Conservation (phyloP, 1,140 invertebrate species). For the Coelopa frigida region DNA sequence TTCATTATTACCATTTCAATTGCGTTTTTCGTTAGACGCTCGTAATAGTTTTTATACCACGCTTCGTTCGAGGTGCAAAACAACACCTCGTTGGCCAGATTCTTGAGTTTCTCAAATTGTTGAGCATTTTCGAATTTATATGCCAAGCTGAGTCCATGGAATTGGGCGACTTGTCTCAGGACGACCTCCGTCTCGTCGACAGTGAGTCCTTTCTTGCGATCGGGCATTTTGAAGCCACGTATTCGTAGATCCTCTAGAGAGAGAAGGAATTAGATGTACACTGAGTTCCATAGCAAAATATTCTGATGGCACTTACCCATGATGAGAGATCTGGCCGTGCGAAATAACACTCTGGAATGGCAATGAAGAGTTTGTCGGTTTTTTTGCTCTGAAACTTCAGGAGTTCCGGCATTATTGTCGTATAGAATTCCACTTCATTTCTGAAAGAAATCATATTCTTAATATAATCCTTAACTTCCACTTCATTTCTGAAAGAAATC, state of each 20-base stretch:
- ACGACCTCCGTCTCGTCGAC: constrained; percentile 54
- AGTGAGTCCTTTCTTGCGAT: constrained; percentile 55
- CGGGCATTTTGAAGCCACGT: constrained; percentile 59
- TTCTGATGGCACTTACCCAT: constrained; percentile 50
- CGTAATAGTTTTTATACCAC: constrained; percentile 64
- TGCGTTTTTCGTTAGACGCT: constrained; percentile 55
- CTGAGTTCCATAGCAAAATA: no score
- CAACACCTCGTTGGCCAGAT: constrained; percentile 51
- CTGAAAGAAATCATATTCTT: constrained; percentile 39
- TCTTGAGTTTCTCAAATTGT: constrained; percentile 52
- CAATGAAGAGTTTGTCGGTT: constrained; percentile 48
- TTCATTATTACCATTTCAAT: constrained; percentile 53
- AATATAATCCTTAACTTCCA: no score
- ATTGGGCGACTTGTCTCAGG: constrained; percentile 55
- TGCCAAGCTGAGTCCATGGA: constrained; percentile 60
- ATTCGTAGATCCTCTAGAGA: constrained; percentile 47
- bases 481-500: constrained; percentile 53
- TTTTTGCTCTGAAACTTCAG: constrained; percentile 50
- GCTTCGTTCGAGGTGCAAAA: constrained; percentile 59
- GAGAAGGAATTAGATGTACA: no score
- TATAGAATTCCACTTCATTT: constrained; percentile 66
- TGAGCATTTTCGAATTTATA: constrained; percentile 56
- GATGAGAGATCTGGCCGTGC: constrained; percentile 57
- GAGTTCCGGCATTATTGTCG: constrained; percentile 57
- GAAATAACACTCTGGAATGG: constrained; percentile 58